A percentile compares a stretch with the other conserved stretches of the same genome.
Evolutionary conservation across 2,113 vertebrate species (phyloP).

Genomic region (Engystomops pustulosus): DNA sequence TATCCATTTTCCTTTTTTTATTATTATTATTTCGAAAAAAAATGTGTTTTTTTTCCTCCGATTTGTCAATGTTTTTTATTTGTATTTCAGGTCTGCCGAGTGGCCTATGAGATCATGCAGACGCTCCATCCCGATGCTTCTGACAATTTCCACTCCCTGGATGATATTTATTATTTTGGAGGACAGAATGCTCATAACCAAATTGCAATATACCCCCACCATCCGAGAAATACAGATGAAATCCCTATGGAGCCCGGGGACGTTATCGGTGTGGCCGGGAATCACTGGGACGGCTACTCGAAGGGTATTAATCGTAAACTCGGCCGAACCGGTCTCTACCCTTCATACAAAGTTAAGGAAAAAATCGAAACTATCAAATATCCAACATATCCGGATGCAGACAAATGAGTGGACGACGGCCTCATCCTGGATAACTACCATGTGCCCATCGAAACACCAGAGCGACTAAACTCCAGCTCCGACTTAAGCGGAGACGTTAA

Average conservation of each 20-base stretch:
- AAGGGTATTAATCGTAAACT: slow-evolving; percentile 97
- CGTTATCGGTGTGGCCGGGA: slow-evolving; percentile 94
- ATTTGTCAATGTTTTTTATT: no score
- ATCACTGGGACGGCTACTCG: slow-evolving; percentile 98
- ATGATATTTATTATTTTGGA: slow-evolving; percentile 99
- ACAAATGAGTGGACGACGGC: slow-evolving; percentile 78
- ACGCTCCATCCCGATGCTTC: slow-evolving; percentile 96
- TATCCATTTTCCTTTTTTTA: no score
- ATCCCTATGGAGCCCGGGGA: slow-evolving; percentile 95
- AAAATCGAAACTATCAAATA: slow-evolving; percentile 98
- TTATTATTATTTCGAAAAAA: no score
- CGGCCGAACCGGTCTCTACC: slow-evolving; percentile 95
- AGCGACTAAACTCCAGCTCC: slow-evolving; percentile 27
- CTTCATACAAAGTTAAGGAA: slow-evolving; percentile 97
- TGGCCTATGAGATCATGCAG: slow-evolving; percentile 99
- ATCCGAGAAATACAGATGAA: slow-evolving; percentile 89
- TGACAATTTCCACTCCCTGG: slow-evolving; percentile 93
- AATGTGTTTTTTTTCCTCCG: no score
- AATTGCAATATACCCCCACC: slow-evolving; percentile 92
- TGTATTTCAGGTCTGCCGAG: slow-evolving; percentile 94
- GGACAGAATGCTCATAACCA: slow-evolving; percentile 98
- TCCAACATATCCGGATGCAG: slow-evolving; percentile 93
- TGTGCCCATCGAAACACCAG: slow-evolving; percentile 38
- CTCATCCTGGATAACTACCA: not conserved
- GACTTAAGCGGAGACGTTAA: slow-evolving; percentile 39